Evolutionary conservation across 1,140 invertebrate species (phyloP).

Genomic region (Pseudomyrmex gracilis): DNA sequence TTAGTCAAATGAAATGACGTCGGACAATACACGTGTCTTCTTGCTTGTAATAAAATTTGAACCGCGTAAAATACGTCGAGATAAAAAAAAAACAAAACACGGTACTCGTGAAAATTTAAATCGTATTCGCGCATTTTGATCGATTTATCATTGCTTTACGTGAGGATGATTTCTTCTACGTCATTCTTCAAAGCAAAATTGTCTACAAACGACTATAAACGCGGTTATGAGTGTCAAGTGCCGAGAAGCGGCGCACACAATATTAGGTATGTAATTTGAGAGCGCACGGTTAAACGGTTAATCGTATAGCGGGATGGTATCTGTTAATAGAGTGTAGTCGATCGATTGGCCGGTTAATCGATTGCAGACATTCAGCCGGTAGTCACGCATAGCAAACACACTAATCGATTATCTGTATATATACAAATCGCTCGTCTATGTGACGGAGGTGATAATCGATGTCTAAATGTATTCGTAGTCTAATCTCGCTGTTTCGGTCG

Average conservation of each 20-base stretch:
- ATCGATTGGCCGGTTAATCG: constrained; percentile 72
- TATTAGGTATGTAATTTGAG: constrained; percentile 71
- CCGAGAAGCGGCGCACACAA: constrained; percentile 56
- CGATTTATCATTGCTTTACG: no score
- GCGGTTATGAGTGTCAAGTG: constrained; percentile 66
- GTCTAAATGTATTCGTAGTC: constrained; percentile 52
- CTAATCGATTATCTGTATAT: constrained; percentile 74
- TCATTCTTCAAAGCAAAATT: constrained; percentile 39
- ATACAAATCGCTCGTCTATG: constrained; percentile 71
- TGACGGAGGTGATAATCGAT: constrained; percentile 62
- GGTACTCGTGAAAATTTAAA: no score
- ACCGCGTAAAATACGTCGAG: no score
- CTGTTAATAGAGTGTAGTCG: constrained; percentile 74
- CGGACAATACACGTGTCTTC: no score
- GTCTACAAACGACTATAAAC: neutral
- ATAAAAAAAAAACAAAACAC: no score
- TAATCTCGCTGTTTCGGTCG: constrained; percentile 1
- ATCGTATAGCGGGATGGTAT: constrained; percentile 71
- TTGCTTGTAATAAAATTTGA: no score
- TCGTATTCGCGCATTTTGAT: no score
- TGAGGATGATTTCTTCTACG: neutral
- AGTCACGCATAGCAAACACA: constrained; percentile 71
- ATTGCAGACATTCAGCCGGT: constrained; percentile 71
- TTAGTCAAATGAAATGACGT: no score
- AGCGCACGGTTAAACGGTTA: constrained; percentile 73